Evolutionary conservation across 2,797 vertebrate genomes (phyloP), one percentile per base, ranked within the genome.

Genomic region (Galaxias olidus): DNA sequence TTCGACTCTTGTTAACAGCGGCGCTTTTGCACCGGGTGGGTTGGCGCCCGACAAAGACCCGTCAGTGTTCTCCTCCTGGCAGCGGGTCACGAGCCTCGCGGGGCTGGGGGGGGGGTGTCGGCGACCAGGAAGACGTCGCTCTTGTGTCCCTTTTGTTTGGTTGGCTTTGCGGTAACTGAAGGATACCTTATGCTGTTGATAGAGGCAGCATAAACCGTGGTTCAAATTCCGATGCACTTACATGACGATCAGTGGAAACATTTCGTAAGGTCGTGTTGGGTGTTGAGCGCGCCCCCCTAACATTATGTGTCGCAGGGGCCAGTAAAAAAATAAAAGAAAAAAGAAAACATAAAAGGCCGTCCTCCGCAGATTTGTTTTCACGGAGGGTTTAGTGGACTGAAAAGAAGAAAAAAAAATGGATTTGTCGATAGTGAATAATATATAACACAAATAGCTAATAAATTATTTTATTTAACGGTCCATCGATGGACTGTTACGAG

Each of bases 381-480:
- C 58, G 69, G 66, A 75, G 47, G 67, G 79, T 75, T n/a, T 57
- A 62, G 74, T 14, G 9, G 18, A 11, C 18, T 52, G 65, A 67
- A 41, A n/a, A n/a, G n/a, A n/a, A 75, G 64, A 77, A 52, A 77
- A 56, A 48, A 71, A 19, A 55, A 53, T 65, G 56, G 62, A 71
- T 59, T 81, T 69, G 66, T n/a, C 80, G 68, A 66, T 64, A 73
- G 67, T 69, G 64, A 75, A 60, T 80, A 86, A 84, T 83, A 84
- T 82, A 81, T 85, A 44, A n/a, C n/a, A n/a, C n/a, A n/a, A n/a
- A 54, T 80, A 82, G 19, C 55, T n/a, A 70, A 76, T 82, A 87
- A 84, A 82, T 87, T 82, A 88, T 90, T 88, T 86, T 67, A 85
- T 75, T 83, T 80, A 82, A 87, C 15, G 4, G 49, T 59, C 74